Evolutionary conservation across 1,140 invertebrate genomes (phyloP).

Genomic region (Solenopsis invicta): DNA sequence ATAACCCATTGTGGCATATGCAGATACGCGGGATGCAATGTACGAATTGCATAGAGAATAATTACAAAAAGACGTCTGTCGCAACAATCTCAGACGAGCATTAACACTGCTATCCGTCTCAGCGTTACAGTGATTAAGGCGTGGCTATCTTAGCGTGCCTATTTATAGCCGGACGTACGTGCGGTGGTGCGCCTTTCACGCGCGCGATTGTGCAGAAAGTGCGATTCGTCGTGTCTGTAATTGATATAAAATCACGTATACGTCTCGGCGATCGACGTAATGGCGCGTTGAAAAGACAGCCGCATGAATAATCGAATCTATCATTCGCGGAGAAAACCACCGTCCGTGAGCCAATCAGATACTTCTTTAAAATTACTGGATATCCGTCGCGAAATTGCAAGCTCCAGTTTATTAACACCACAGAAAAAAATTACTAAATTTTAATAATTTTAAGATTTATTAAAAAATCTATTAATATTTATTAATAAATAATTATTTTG

Average conservation of each 20-base stretch:
- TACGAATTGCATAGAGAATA: neutral
- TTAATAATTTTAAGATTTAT: too few relatives aligned
- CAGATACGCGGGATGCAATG: neutral
- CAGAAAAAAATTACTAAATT: too few relatives aligned
- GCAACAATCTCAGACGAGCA: constrained; percentile 30
- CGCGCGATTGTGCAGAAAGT: constrained; percentile 46
- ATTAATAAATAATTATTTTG: too few relatives aligned
- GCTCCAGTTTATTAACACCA: neutral
- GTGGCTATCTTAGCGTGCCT: constrained; percentile 54
- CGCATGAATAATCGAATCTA: neutral
- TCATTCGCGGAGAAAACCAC: neutral
- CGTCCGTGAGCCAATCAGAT: neutral
- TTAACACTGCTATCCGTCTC: constrained; percentile 21
- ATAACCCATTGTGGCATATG: neutral
- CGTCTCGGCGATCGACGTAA: neutral
- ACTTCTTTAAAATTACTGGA: neutral
- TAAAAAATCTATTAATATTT: too few relatives aligned
- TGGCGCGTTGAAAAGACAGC: neutral
- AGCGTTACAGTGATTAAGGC: constrained; percentile 54
- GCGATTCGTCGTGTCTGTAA: constrained; percentile 23
- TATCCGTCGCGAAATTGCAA: neutral
- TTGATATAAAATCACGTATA: neutral
- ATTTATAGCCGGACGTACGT: constrained; percentile 56
- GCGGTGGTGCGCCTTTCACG: constrained; percentile 34
- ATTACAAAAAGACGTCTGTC: constrained; percentile 45